Percentiles rank a stretch among this genome's conserved stretches.
phyloP scores from a whole-genome alignment of 1,140 invertebrate genomes.

The Macrobrachium rosenbergii region DNA sequence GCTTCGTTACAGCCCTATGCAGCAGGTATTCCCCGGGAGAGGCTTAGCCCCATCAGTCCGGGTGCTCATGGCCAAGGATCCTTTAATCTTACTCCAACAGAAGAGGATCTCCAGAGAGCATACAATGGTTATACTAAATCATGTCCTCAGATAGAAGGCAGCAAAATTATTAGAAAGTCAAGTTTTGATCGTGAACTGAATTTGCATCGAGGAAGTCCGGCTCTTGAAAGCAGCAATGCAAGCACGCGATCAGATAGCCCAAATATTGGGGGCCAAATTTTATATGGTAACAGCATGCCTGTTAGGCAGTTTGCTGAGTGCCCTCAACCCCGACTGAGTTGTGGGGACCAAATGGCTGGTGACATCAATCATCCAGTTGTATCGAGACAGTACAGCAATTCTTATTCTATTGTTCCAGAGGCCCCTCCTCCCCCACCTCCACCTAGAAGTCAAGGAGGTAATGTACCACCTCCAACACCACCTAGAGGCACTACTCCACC shows the following conservation, averaged over 20 bases:
- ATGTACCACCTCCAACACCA: constrained; percentile 65
- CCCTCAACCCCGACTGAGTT: constrained; percentile 69
- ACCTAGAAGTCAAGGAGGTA: constrained; percentile 65
- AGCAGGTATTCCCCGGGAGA: constrained; percentile 62
- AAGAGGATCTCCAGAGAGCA: constrained; percentile 40
- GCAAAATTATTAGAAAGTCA: constrained; percentile 86
- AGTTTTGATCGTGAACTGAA: constrained; percentile 85
- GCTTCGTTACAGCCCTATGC: constrained; percentile 65
- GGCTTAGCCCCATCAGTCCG: constrained; percentile 59
- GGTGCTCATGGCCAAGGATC: constrained; percentile 48
- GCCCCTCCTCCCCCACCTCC: constrained; percentile 66
- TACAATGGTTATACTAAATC: constrained; percentile 60
- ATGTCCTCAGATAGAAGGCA: constrained; percentile 75
- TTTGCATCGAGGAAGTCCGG: constrained; percentile 84
- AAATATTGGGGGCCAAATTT: constrained; percentile 69
- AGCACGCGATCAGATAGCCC: constrained; percentile 92
- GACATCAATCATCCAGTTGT: constrained; percentile 44
- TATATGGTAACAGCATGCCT: constrained; percentile 66
- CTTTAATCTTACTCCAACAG: constrained; percentile 28
- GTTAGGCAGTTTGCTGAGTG: constrained; percentile 53
- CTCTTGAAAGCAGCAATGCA: constrained; percentile 86
- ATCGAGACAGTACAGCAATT: constrained; percentile 43
- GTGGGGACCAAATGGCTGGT: constrained; percentile 66
- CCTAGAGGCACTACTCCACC: constrained; percentile 66
- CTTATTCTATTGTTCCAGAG: constrained; percentile 35